Conservation (phyloP, 1,140 invertebrate species). For the Eumeta japonica region DNA sequence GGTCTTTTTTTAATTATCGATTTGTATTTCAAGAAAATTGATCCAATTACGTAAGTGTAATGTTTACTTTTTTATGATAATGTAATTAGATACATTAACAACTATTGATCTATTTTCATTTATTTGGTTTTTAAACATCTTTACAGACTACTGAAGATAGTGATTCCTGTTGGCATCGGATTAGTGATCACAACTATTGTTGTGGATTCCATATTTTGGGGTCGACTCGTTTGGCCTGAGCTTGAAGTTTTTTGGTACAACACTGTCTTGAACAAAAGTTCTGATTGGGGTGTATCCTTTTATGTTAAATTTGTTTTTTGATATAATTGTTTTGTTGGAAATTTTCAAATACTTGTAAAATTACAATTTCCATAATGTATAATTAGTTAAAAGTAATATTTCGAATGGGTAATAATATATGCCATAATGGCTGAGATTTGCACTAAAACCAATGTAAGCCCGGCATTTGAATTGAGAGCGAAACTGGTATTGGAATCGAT, state of each 20-base stretch:
- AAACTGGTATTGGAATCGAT: too few relatives aligned
- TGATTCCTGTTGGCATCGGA: constrained; percentile 68
- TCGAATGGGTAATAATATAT: background rate
- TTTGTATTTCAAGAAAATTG: constrained; percentile 62
- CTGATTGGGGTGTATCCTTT: constrained; percentile 96
- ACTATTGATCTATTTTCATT: too few relatives aligned
- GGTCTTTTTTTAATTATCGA: constrained; percentile 85
- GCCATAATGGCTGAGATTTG: background rate
- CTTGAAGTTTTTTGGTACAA: constrained; percentile 97
- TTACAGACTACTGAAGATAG: constrained; percentile 72
- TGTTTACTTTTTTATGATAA: background rate
- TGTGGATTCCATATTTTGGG: constrained; percentile 94
- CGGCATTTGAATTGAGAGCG: too few relatives aligned
- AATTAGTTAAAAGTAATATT: constrained; percentile 2
- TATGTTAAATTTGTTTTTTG: too few relatives aligned
- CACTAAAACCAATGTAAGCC: too few relatives aligned
- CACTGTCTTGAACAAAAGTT: constrained; percentile 90
- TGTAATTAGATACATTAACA: too few relatives aligned
- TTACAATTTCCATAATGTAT: constrained; percentile 3
- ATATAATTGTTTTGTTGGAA: too few relatives aligned
- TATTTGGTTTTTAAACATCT: constrained; percentile 16
- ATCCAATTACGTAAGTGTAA: constrained; percentile 53
- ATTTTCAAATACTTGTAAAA: too few relatives aligned
- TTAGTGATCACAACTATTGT: constrained; percentile 72
- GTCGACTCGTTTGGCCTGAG: constrained; percentile 90